phyloP scores from a whole-genome alignment of 2,888 invertebrate species.

The Liodrosophila aerea region DNA sequence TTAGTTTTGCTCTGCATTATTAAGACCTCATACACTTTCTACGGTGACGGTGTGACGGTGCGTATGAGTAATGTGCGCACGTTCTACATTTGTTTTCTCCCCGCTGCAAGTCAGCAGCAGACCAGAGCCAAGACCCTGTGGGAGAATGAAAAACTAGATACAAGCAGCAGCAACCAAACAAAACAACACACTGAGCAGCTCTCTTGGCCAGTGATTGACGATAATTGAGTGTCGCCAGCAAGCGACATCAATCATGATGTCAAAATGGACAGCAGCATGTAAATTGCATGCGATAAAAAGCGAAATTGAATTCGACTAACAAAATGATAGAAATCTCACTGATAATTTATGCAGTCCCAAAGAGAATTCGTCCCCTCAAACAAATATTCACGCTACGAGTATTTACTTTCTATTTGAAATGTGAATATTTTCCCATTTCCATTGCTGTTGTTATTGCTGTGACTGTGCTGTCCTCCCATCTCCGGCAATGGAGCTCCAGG shows the following conservation, averaged over 20 bases:
- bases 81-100: constrained; percentile 37
- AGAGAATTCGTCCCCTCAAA: constrained; percentile 38
- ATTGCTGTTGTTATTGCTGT: constrained; percentile 4
- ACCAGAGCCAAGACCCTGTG: constrained; percentile 1
- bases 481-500: background rate
- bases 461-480: background rate
- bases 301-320: constrained; percentile 73
- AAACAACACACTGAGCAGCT: constrained; percentile 23
- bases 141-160: background rate
- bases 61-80: constrained; percentile 67
- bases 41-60: constrained; percentile 32
- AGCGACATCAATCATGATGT: constrained; percentile 71
- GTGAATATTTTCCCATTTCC: constrained; percentile 26
- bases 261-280: constrained; percentile 71
- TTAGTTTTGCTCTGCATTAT: constrained; percentile 39
- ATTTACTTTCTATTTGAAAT: constrained; percentile 57
- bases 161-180: background rate
- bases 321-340: constrained; percentile 66
- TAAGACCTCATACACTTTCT: constrained; percentile 24
- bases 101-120: constrained; percentile 15
- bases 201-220: constrained; percentile 70
- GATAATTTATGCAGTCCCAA: constrained; percentile 64
- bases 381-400: constrained; percentile 37
- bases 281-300: constrained; percentile 69
- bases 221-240: constrained; percentile 75